Conservation (phyloP, 1,140 invertebrate species). For the Drosophila willistoni region DNA sequence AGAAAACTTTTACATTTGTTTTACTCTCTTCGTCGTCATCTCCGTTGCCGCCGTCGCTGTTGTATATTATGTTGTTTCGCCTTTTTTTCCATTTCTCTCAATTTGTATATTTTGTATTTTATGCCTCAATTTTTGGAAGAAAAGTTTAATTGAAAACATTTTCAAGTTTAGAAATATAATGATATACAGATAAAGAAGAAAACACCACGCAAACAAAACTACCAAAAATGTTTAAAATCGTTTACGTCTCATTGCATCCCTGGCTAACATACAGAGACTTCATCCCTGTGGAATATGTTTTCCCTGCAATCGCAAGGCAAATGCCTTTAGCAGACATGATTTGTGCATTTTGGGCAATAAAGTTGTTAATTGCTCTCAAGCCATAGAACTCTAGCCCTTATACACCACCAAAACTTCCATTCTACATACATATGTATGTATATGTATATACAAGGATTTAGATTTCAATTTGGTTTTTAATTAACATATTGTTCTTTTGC, state of each 20-base stretch:
- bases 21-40: conserved; percentile 6
- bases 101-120: conserved; percentile 14
- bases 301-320: conserved; percentile 1
- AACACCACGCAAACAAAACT: not conserved
- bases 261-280: not conserved
- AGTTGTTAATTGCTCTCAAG: conserved; percentile 62
- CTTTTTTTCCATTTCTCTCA: conserved; percentile 13
- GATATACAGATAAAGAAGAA: not conserved
- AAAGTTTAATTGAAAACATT: conserved; percentile 12
- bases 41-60: not conserved
- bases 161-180: not conserved
- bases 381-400: conserved; percentile 36
- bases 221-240: not conserved
- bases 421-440: too few species aligned
- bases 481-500: conserved; percentile 66
- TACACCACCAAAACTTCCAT: not conserved
- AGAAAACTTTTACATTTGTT: conserved; percentile 75
- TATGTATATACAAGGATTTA: conserved; percentile 3
- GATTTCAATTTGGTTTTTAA: conserved; percentile 53
- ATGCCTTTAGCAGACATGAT: conserved; percentile 52
- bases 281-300: conserved; percentile 18
- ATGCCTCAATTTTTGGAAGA: not conserved
- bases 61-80: not conserved
- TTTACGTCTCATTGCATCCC: not conserved
- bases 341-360: conserved; percentile 66